Conservation (phyloP, 2,797 vertebrate genomes). For the Lacerta bilineata region DNA sequence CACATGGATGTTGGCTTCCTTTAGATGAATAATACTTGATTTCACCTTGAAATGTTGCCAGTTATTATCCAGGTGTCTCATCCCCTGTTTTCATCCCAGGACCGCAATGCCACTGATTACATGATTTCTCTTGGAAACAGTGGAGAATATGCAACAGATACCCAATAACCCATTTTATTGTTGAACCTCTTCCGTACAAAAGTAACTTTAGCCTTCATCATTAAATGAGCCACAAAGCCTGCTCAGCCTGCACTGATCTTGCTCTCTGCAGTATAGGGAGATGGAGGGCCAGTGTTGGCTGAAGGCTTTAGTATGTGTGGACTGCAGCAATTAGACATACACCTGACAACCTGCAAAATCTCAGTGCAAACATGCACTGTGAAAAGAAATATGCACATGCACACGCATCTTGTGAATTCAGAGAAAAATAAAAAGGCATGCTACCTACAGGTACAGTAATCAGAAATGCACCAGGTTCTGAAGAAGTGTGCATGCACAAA, state of each 20-base stretch:
- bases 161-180: background rate
- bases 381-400: too few species aligned
- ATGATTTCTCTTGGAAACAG: background rate
- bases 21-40: background rate
- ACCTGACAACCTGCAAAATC: slow-evolving; percentile 2
- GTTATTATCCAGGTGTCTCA: background rate
- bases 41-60: background rate
- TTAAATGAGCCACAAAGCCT: background rate
- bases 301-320: background rate
- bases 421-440: too few species aligned
- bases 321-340: background rate
- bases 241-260: background rate
- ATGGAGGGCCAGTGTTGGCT: background rate
- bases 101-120: background rate
- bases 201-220: background rate
- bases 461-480: too few species aligned
- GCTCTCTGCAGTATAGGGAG: background rate
- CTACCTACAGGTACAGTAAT: too few species aligned
- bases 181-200: background rate
- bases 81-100: background rate
- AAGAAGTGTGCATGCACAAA: too few species aligned
- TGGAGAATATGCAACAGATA: background rate
- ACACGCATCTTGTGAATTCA: too few species aligned
- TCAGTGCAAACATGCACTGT: background rate
- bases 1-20: too few species aligned